Base-by-base conservation (phyloP, 2,888 invertebrate species). In the Pheosia gnoma region DNA sequence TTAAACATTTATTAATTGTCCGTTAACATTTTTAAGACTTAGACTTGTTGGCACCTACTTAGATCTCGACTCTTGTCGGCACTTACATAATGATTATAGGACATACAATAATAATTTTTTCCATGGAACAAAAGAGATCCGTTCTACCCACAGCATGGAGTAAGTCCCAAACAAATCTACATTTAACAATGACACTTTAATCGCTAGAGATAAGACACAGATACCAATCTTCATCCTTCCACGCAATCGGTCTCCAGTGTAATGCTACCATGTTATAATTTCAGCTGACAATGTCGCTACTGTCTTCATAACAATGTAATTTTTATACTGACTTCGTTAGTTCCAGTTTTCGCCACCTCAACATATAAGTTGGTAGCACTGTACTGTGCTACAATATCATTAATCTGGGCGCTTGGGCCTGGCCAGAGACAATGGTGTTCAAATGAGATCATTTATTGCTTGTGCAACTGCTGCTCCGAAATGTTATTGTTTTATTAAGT, bases 381-480 rank as follows among this genome's bases (percentile, higher is more conserved):
- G 11, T 25, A 77, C 68, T 71, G 67, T 71, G 70, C 68, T 67
- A 69, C 77, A 77, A 80, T 81, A 84, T 81, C 82, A 90, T 87
- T 85, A 87, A 88, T 87, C 82, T 81, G 76, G 65, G 65, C 77
- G 70, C 74, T 74, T 68, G 72, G 79, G 78, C 68, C 75, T 74
- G 71, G 65, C 67, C 71, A 67, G 78, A 90, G 84, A 91, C 91
- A 91, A 91, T 90, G 77, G 84, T 72, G 67, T 60, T 79, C 84
- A 86, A 91, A 89, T 87, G 86, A 87, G 80, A 85, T 88, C 86
- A 87, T 88, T 88, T 84, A 81, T 74, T 64, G 64, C 67, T 84
- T 81, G 65, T 66, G 83, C 74, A 83, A 85, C 64, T 62, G 63
- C 65, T 59, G 59, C 59, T 59, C 59, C 58, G 59, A 60, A 62